These are phyloP conservation scores for Himalopsyche anomala DNA, from an alignment of 2,888 invertebrate genomes.

Conservation along the genomic window DNA sequence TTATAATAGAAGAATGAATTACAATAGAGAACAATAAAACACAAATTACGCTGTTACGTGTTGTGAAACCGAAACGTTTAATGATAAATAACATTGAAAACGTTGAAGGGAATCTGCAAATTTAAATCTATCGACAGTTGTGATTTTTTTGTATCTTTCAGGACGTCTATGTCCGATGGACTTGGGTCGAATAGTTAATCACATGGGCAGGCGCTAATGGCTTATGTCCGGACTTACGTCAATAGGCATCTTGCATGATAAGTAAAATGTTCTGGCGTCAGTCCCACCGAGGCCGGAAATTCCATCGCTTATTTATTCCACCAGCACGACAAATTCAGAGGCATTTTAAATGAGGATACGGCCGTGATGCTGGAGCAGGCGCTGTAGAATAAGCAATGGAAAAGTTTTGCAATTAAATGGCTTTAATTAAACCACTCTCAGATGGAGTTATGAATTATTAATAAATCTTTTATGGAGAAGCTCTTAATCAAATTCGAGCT, in stretches of 20 bases:
- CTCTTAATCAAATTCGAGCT: too few relatives aligned
- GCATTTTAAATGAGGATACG: conserved; percentile 18
- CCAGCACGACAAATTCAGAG: background rate
- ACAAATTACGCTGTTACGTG: too few relatives aligned
- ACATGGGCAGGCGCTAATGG: conserved; percentile 9
- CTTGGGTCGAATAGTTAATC: conserved; percentile 26
- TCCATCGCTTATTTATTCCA: conserved; percentile 21
- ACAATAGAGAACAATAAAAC: too few relatives aligned
- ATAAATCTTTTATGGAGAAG: background rate
- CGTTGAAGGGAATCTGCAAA: too few relatives aligned
- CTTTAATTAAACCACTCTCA: background rate
- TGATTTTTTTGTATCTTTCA: background rate
- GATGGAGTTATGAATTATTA: background rate
- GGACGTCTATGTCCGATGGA: background rate
- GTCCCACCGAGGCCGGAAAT: background rate
- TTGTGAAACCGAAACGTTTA: too few relatives aligned
- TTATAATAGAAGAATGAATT: too few relatives aligned
- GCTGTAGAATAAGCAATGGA: background rate
- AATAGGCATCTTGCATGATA: conserved; percentile 23
- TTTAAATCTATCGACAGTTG: too few relatives aligned
- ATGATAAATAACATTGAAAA: too few relatives aligned
- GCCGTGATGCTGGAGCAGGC: background rate
- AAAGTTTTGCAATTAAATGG: background rate
- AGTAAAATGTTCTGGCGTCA: background rate
- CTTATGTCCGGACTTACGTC: conserved; percentile 22